Conservation (phyloP, 2,888 invertebrate genomes). For the Nymphalis c-album region DNA sequence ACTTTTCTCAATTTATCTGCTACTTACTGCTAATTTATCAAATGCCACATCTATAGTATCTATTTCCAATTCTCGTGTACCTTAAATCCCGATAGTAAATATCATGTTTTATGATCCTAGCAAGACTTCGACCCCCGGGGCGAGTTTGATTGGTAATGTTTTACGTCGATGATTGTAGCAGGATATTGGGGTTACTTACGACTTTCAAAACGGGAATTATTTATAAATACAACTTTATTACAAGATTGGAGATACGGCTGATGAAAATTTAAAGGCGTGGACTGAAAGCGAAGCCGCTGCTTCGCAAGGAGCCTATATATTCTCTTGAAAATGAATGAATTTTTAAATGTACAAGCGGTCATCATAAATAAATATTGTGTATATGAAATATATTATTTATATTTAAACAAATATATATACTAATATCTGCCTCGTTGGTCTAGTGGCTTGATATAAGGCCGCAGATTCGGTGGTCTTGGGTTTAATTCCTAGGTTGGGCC, state of each 20-base stretch:
- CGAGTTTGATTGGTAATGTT: slow-evolving; percentile 50
- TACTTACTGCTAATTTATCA: not conserved
- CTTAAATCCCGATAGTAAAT: slow-evolving; percentile 58
- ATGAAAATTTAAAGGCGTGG: not conserved
- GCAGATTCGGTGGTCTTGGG: no score
- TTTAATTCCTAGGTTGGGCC: no score
- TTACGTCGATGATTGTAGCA: slow-evolving; percentile 39
- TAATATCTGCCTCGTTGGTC: no score
- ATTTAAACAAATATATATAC: no score
- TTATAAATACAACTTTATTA: slow-evolving; percentile 23
- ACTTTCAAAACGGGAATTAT: slow-evolving; percentile 26
- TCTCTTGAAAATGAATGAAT: no score
- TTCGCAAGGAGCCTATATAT: no score
- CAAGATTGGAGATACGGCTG: not conserved
- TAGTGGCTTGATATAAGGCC: no score
- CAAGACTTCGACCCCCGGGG: slow-evolving; percentile 45
- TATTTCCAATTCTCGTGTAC: slow-evolving; percentile 42
- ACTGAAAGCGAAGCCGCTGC: no score
- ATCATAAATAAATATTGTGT: no score
- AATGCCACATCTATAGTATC: slow-evolving; percentile 26
- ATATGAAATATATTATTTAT: no score
- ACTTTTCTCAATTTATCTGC: not conserved
- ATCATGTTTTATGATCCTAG: slow-evolving; percentile 58
- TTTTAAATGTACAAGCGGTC: no score
- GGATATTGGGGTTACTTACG: slow-evolving; percentile 26